Conservation (phyloP, 1,140 invertebrate species). For the Apis florea region DNA sequence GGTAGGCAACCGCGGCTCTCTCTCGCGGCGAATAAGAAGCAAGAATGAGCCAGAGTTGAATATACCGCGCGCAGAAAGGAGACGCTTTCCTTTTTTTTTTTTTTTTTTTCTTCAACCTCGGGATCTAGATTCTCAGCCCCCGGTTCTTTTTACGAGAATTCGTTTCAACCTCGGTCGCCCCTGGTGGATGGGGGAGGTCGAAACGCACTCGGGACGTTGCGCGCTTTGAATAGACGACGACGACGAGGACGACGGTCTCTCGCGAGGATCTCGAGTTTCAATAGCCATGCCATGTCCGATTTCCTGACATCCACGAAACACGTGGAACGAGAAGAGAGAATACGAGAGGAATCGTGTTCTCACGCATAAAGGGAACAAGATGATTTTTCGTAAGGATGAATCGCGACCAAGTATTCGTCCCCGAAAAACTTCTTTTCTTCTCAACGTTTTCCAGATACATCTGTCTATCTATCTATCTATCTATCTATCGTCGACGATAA, state of each 20-base stretch:
- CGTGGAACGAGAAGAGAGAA: constrained; percentile 20
- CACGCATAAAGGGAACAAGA: not conserved
- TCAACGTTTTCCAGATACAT: no score
- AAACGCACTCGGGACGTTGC: constrained; percentile 27
- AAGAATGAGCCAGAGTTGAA: constrained; percentile 53
- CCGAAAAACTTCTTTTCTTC: no score
- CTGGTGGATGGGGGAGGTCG: not conserved
- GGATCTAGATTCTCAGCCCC: constrained; percentile 29
- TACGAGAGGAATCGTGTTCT: not conserved
- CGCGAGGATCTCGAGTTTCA: constrained; percentile 70
- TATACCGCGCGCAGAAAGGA: constrained; percentile 45
- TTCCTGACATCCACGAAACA: constrained; percentile 40
- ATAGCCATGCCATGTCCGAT: constrained; percentile 62
- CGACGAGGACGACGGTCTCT: constrained; percentile 23
- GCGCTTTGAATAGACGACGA: constrained; percentile 58
- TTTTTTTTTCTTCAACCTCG: constrained; percentile 40
- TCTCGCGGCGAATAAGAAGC: constrained; percentile 22
- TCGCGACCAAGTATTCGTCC: no score
- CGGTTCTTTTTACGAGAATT: constrained; percentile 53
- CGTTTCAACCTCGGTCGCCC: constrained; percentile 11
- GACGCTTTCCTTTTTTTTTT: not conserved
- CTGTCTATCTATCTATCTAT: no score
- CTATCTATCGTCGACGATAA: no score
- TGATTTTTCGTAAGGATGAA: not conserved
- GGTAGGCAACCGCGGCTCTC: constrained; percentile 39